Conservation (phyloP, 2,888 invertebrate genomes). For the Achlya flavicornis region DNA sequence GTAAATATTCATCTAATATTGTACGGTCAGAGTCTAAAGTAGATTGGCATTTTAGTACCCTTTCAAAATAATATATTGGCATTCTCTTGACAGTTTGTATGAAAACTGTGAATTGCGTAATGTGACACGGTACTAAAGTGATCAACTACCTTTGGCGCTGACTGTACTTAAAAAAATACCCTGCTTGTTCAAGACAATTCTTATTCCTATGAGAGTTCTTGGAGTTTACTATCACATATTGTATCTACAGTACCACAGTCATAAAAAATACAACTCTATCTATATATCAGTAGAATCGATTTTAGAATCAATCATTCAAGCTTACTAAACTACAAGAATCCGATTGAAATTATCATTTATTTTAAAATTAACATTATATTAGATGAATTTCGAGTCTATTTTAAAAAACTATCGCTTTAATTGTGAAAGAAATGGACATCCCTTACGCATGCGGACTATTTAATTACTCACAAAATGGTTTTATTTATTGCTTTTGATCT, state of each 20-base stretch:
- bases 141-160: too few species aligned
- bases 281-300: not conserved
- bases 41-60: too few species aligned
- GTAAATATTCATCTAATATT: constrained; percentile 7
- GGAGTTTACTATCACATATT: not conserved
- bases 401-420: too few species aligned
- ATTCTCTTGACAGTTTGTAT: too few species aligned
- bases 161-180: not conserved
- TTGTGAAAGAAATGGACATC: too few species aligned
- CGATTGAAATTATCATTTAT: not conserved
- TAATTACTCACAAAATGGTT: not conserved
- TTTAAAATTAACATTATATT: not conserved
- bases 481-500: not conserved
- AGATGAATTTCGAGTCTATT: not conserved
- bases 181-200: not conserved
- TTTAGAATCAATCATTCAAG: not conserved
- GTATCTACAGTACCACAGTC: not conserved
- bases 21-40: not conserved
- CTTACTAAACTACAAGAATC: not conserved
- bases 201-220: not conserved
- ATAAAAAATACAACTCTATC: not conserved
- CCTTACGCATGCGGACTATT: too few species aligned
- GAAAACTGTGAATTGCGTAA: too few species aligned
- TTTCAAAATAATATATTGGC: too few species aligned
- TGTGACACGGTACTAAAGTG: too few species aligned